Conservation (phyloP, 2,797 vertebrate genomes). For the Melanotaenia parkinsoni region DNA sequence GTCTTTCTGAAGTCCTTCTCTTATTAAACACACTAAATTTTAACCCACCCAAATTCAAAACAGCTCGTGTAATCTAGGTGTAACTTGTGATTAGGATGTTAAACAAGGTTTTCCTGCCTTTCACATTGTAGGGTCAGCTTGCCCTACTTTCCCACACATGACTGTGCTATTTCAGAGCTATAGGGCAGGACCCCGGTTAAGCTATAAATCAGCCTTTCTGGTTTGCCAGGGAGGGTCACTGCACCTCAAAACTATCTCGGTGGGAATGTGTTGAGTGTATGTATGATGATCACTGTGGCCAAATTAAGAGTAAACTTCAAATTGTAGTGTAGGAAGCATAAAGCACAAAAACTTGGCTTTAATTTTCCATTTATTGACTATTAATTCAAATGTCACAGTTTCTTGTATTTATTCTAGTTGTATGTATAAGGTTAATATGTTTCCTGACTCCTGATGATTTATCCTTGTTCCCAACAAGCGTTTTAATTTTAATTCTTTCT, state of each 20-base stretch:
- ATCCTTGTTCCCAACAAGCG: neutral
- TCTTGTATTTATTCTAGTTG: neutral
- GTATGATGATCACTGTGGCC: neutral
- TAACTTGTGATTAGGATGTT: slow-evolving; percentile 26
- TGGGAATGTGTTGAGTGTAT: neutral
- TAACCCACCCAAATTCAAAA: slow-evolving; percentile 9
- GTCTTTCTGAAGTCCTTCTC: slow-evolving; percentile 3
- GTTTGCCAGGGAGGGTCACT: neutral
- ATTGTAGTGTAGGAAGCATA: neutral
- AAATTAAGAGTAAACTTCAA: neutral
- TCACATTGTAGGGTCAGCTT: slow-evolving; percentile 33
- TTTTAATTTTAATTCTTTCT: slow-evolving; percentile 24
- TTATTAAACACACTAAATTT: neutral
- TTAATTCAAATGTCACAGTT: neutral
- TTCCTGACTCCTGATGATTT: neutral
- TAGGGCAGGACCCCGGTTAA: slow-evolving; percentile 40
- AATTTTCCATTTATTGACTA: neutral
- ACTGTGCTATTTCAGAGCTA: slow-evolving; percentile 53
- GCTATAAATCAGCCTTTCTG: slow-evolving; percentile 50
- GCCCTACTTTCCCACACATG: slow-evolving; percentile 49
- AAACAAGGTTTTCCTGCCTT: slow-evolving; percentile 22
- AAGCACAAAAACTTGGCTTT: neutral
- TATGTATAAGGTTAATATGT: neutral
- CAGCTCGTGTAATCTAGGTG: slow-evolving; percentile 21
- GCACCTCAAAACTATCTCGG: neutral